These are phyloP conservation scores for Brachionus rotundiformis DNA, from an alignment of 1,140 invertebrate species.

Conservation along the genomic window DNA sequence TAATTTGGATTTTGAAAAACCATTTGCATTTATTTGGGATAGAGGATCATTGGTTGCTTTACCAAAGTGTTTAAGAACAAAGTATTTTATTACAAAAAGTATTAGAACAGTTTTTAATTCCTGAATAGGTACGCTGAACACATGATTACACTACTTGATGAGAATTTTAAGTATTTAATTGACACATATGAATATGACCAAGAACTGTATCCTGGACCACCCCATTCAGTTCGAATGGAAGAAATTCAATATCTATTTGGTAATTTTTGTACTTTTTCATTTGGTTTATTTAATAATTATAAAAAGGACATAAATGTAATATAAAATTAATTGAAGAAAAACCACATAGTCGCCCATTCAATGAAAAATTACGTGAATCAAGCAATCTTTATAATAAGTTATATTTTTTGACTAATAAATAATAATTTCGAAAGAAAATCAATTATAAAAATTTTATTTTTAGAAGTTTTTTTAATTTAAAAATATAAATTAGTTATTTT, in stretches of 20 bases:
- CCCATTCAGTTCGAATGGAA: conserved; percentile 24
- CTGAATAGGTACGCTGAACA: background rate
- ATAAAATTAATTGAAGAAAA: background rate
- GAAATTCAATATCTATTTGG: conserved; percentile 23
- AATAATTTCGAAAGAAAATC: no score
- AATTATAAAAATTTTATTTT: no score
- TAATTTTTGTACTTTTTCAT: background rate
- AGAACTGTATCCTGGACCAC: conserved; percentile 12
- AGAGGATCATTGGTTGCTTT: conserved; percentile 39
- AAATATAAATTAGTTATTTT: no score
- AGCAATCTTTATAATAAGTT: conserved; percentile 15
- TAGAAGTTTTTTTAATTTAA: no score
- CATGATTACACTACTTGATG: background rate
- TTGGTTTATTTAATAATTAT: background rate
- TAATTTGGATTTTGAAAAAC: background rate
- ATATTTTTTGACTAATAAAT: conserved; percentile 29
- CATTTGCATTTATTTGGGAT: conserved; percentile 39
- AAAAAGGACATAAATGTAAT: background rate
- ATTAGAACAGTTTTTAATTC: background rate
- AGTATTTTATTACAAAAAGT: background rate
- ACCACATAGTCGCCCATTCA: background rate
- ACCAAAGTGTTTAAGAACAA: background rate
- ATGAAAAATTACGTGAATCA: background rate
- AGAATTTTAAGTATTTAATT: conserved; percentile 9
- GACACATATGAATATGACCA: conserved; percentile 46